A percentile compares a stretch with the other conserved stretches of the same genome.
Evolutionary conservation across 2,888 invertebrate genomes (phyloP).

Genomic region (Adelognathus sp.): DNA sequence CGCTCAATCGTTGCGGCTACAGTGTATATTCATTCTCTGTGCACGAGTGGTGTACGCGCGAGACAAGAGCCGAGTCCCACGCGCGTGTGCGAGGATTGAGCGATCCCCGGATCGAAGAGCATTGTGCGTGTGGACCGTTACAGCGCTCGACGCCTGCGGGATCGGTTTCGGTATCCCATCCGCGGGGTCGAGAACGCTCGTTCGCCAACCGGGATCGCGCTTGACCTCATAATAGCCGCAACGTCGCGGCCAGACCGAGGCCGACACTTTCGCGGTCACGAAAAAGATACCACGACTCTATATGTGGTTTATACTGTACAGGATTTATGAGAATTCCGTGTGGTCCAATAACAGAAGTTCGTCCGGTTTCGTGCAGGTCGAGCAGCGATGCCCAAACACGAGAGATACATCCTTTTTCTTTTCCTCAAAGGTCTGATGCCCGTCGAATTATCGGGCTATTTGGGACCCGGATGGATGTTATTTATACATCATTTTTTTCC

Average conservation of each 20-base stretch:
- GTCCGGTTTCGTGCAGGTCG: neutral
- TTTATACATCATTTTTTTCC: too few relatives aligned
- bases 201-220: slow-evolving; percentile 42
- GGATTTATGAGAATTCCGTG: neutral
- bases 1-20: neutral
- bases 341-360: neutral
- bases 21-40: neutral
- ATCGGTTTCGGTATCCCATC: slow-evolving; percentile 25
- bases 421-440: neutral
- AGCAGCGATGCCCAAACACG: neutral
- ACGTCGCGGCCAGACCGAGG: neutral
- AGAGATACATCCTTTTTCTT: neutral
- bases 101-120: slow-evolving; percentile 63
- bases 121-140: slow-evolving; percentile 62
- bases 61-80: slow-evolving; percentile 63
- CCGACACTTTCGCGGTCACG: slow-evolving; percentile 25
- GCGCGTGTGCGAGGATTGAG: slow-evolving; percentile 73
- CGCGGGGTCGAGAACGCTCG: too few relatives aligned
- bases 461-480: neutral
- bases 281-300: neutral
- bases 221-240: too few relatives aligned
- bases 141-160: slow-evolving; percentile 32
- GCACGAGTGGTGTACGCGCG: neutral
- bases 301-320: neutral
- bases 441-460: slow-evolving; percentile 25